Conservation (phyloP, 2,888 invertebrate genomes). For the Temnothorax unifasciatus region DNA sequence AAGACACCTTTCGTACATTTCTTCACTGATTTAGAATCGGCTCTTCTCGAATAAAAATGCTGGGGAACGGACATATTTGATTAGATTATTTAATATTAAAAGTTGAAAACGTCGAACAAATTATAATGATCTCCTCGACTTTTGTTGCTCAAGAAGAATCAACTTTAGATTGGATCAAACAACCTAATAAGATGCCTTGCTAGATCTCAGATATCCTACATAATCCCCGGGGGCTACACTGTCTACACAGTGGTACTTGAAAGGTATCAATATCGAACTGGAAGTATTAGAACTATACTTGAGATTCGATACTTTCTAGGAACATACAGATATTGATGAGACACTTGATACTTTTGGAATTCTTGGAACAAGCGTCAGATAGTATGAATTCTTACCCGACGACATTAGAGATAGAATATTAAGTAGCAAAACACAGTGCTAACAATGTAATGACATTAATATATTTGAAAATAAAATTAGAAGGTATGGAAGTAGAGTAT, state of each 20-base stretch:
- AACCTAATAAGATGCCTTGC: neutral
- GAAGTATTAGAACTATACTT: conserved; percentile 31
- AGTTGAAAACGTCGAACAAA: neutral
- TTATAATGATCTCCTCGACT: neutral
- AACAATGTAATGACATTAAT: neutral
- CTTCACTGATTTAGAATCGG: neutral
- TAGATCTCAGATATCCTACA: neutral
- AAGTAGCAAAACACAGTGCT: neutral
- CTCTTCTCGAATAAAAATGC: neutral
- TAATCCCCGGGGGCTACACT: conserved; percentile 8
- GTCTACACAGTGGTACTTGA: conserved; percentile 13
- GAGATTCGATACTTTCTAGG: conserved; percentile 11
- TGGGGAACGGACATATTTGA: neutral
- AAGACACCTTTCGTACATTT: neutral
- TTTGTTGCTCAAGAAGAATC: neutral
- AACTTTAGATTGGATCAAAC: neutral
- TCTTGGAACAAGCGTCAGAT: neutral
- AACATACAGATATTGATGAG: conserved; percentile 1
- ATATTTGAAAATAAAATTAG: neutral
- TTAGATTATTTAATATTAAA: neutral
- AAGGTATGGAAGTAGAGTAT: neutral
- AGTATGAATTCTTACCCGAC: neutral
- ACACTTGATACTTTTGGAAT: neutral
- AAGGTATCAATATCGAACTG: conserved; percentile 18
- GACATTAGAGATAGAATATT: neutral